Evolutionary conservation across 2,113 vertebrate genomes (phyloP).

Genomic region (Pseudorectes ferrugineus): DNA sequence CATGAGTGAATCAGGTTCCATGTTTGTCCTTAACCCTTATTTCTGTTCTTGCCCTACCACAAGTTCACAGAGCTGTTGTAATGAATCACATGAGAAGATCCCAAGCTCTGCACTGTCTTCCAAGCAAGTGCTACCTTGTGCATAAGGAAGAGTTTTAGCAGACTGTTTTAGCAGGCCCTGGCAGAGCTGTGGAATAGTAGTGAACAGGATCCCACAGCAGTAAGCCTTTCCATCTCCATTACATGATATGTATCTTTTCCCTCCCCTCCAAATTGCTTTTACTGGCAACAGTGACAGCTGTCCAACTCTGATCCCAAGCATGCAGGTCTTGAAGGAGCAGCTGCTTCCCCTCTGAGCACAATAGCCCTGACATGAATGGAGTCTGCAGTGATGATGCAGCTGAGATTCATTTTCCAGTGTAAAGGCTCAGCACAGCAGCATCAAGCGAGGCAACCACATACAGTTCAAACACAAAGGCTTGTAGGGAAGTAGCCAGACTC

Average conservation of each 20-base stretch:
- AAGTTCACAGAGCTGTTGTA: neutral
- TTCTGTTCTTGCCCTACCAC: neutral
- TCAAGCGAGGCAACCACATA: neutral
- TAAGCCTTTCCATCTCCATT: neutral
- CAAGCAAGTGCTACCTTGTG: neutral
- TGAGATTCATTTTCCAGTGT: neutral
- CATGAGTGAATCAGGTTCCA: neutral
- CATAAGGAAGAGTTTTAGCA: neutral
- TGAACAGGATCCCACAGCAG: neutral
- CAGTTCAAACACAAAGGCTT: neutral
- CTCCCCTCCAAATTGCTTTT: neutral
- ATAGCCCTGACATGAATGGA: neutral
- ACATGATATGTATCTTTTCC: neutral
- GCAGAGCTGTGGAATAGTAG: too few relatives aligned
- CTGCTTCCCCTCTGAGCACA: neutral
- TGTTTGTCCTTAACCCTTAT: neutral
- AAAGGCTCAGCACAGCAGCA: neutral
- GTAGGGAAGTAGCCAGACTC: neutral
- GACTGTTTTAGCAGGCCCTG: neutral
- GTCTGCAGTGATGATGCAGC: neutral
- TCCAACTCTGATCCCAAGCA: neutral
- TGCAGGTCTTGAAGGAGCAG: neutral
- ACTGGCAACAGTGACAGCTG: neutral
- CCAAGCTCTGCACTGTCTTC: neutral
- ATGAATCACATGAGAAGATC: neutral